Conservation (phyloP, 1,140 invertebrate species). For the Pollicipes pollicipes region DNA sequence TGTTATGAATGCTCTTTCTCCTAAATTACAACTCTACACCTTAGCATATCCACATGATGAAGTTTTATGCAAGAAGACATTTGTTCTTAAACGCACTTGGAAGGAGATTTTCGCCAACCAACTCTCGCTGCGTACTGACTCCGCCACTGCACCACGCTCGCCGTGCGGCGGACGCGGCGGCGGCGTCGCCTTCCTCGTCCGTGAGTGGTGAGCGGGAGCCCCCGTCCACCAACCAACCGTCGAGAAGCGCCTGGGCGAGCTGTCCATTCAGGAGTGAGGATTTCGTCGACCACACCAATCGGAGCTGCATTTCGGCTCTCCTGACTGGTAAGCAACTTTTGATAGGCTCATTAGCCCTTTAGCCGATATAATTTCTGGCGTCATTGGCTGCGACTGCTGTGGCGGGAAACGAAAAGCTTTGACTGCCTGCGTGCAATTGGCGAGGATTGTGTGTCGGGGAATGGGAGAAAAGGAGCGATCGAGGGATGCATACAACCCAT, state of each 20-base stretch:
- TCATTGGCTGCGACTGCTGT: not conserved
- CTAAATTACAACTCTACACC: no score
- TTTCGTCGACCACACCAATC: not conserved
- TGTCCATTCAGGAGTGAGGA: constrained; percentile 6
- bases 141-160: not conserved
- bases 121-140: not conserved
- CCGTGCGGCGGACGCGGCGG: no score
- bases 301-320: not conserved
- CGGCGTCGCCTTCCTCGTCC: not conserved
- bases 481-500: no score
- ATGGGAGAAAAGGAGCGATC: no score
- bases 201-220: not conserved
- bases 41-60: no score
- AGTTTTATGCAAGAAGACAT: no score
- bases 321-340: constrained; percentile 6
- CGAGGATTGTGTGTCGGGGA: no score
- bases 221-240: not conserved
- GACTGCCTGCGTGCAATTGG: no score
- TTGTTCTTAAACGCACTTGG: no score
- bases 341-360: constrained; percentile 5
- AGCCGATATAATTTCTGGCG: not conserved
- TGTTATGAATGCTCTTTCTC: no score
- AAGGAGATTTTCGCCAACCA: no score
- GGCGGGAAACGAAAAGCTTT: not conserved
- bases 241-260: not conserved